Percentiles rank a stretch among this genome's conserved stretches.
These are phyloP conservation scores for Crax fasciolata DNA, from an alignment of 2,797 vertebrate species.

Conservation along the genomic window DNA sequence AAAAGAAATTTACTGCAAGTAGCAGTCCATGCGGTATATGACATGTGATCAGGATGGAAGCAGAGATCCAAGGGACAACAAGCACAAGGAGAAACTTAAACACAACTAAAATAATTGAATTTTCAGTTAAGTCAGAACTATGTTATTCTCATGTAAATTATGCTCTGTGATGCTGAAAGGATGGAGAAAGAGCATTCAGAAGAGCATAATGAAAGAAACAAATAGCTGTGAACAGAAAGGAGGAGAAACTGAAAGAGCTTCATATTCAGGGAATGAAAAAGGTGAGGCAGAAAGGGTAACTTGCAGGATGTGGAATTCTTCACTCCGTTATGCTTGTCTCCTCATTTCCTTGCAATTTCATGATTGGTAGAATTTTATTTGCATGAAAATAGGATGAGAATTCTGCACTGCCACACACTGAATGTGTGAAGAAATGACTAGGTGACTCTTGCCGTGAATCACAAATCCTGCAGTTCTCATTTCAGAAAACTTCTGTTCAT, in stretches of 20 bases:
- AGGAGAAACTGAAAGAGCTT: constrained; percentile 58
- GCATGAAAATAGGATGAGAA: constrained; percentile 71
- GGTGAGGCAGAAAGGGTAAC: constrained; percentile 62
- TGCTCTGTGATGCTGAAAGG: constrained; percentile 56
- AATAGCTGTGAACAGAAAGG: constrained; percentile 64
- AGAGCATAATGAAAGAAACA: constrained; percentile 67
- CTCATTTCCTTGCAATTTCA: constrained; percentile 65
- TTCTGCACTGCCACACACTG: background rate
- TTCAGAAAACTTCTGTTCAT: background rate
- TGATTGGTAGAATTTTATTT: constrained; percentile 72
- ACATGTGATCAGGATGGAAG: background rate
- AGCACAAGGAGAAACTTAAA: constrained; percentile 6
- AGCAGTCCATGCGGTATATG: background rate
- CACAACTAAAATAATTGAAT: constrained; percentile 41
- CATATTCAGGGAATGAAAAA: constrained; percentile 60
- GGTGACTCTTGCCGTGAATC: constrained; percentile 20
- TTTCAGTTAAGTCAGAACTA: constrained; percentile 49
- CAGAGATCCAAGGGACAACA: background rate
- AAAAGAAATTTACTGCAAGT: background rate
- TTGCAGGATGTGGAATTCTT: constrained; percentile 65
- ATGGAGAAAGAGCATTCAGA: constrained; percentile 56
- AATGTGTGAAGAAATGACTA: constrained; percentile 37
- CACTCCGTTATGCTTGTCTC: constrained; percentile 66
- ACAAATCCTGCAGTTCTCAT: background rate
- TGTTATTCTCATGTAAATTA: constrained; percentile 68